Conservation (phyloP, 2,797 vertebrate species). For the Mycteria americana region DNA sequence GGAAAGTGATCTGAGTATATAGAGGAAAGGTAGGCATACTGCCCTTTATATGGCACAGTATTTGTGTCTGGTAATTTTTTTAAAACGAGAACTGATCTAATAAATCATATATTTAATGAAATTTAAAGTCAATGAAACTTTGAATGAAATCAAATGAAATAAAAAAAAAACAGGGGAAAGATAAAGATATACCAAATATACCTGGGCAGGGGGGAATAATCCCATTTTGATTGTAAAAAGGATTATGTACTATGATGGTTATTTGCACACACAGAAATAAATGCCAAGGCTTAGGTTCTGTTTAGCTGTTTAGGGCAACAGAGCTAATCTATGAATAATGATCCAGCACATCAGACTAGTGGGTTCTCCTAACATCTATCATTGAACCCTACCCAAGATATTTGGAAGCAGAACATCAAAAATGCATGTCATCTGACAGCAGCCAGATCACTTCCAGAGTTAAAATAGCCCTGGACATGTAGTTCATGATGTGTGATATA, state of each 20-base stretch:
- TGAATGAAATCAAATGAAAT: background rate
- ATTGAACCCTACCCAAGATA: conserved; percentile 16
- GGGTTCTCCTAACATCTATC: background rate
- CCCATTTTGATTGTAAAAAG: background rate
- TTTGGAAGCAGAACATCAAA: conserved; percentile 46
- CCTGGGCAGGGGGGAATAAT: background rate
- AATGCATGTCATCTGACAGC: conserved; percentile 55
- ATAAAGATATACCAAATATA: background rate
- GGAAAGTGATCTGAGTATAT: background rate
- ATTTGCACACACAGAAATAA: background rate
- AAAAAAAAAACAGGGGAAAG: background rate
- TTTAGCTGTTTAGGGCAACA: background rate
- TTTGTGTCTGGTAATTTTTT: background rate
- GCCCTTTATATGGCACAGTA: background rate
- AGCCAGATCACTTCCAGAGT: conserved; percentile 31
- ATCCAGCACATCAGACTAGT: background rate
- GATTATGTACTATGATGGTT: background rate
- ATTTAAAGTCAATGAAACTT: background rate
- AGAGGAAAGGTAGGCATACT: background rate
- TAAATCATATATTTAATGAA: background rate
- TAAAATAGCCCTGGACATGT: conserved; percentile 58
- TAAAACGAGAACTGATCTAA: background rate
- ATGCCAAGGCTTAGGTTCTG: background rate
- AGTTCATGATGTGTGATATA: conserved; percentile 14
- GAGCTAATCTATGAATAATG: background rate